These are phyloP conservation scores for Drosophila tripunctata DNA, from an alignment of 2,888 invertebrate genomes.

Conservation along the genomic window DNA sequence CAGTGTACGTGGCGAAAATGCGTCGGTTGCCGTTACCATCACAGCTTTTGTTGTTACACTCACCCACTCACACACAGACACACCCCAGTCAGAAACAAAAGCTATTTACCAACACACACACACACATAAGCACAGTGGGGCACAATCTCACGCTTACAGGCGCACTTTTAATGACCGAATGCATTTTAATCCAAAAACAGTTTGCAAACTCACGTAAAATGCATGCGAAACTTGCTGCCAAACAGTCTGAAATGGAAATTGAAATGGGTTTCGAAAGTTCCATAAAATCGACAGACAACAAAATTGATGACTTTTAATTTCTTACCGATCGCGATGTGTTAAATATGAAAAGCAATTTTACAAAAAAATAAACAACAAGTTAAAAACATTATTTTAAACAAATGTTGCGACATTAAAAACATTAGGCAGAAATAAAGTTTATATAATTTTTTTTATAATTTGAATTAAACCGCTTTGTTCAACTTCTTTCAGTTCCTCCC, in stretches of 20 bases:
- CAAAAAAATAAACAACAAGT: not conserved
- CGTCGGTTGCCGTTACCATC: constrained; percentile 59
- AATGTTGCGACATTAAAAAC: too few species aligned
- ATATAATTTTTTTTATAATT: too few species aligned
- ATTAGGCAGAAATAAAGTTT: too few species aligned
- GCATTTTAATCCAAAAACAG: constrained; percentile 79
- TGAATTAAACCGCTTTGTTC: not conserved
- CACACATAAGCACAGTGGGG: constrained; percentile 31
- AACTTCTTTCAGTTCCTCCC: constrained; percentile 90
- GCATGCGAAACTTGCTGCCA: constrained; percentile 41
- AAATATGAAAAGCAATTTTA: not conserved
- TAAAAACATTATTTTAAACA: not conserved
- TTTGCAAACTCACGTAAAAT: constrained; percentile 74
- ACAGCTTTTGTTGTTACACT: constrained; percentile 45
- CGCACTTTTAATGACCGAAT: constrained; percentile 77
- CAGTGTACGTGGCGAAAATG: constrained; percentile 73
- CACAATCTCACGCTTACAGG: constrained; percentile 71
- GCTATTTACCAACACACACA: constrained; percentile 58
- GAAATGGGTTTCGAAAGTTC: constrained; percentile 6
- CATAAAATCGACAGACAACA: constrained; percentile 2
- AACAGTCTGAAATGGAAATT: constrained; percentile 29
- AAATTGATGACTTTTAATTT: constrained; percentile 3
- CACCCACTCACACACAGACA: constrained; percentile 20
- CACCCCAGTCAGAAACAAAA: constrained; percentile 52
- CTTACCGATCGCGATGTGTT: not conserved